Conservation (phyloP, 64 coral and sea anemone species). For the Hydrozoanthus tunicans region DNA sequence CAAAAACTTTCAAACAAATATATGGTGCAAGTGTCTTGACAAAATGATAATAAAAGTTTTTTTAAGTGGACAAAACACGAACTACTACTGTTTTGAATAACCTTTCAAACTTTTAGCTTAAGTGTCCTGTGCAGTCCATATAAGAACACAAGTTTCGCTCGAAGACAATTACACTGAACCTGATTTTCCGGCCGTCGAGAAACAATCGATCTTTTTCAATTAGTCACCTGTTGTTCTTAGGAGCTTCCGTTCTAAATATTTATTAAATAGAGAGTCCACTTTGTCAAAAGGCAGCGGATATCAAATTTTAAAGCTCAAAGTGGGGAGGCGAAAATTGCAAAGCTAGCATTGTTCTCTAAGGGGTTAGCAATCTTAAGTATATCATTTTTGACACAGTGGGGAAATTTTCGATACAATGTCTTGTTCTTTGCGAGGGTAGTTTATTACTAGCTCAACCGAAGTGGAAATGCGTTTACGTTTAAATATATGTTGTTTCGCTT, state of each 20-base stretch:
- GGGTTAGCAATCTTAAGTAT: neutral
- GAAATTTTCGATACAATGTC: constrained; percentile 1
- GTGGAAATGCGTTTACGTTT: neutral
- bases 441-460: constrained; percentile 20
- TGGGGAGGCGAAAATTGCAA: constrained; percentile 31
- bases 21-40: constrained; percentile 1
- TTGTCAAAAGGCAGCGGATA: constrained; percentile 63
- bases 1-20: constrained; percentile 22
- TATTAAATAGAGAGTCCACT: constrained; percentile 67
- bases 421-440: constrained; percentile 2
- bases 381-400: neutral
- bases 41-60: constrained; percentile 15
- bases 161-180: constrained; percentile 12
- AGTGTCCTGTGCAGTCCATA: neutral
- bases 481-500: neutral
- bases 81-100: neutral
- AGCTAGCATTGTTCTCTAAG: constrained; percentile 16
- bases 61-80: constrained; percentile 19
- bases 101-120: neutral
- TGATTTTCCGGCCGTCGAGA: constrained; percentile 48
- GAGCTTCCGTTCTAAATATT: constrained; percentile 62
- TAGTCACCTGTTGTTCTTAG: constrained; percentile 53
- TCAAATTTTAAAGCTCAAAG: constrained; percentile 57
- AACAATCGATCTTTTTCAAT: constrained; percentile 60
- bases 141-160: constrained; percentile 6